Evolutionary conservation across 2,888 invertebrate species (phyloP).

Genomic region (Sericinus montela): DNA sequence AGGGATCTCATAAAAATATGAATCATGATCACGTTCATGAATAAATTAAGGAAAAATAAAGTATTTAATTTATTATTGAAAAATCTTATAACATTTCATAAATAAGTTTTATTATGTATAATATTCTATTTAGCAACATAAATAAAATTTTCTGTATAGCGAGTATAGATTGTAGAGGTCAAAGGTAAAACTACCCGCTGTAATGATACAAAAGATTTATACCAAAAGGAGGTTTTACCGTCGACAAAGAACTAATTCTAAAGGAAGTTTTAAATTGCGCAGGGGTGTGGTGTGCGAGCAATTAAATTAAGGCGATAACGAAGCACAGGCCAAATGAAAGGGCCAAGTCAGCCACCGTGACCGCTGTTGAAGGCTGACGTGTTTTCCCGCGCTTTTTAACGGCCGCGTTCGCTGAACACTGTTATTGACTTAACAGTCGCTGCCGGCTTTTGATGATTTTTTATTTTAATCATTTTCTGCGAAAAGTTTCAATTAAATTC

Average conservation of each 20-base stretch:
- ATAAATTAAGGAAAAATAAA: too few species aligned
- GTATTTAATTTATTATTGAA: too few species aligned
- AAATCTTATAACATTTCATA: too few species aligned
- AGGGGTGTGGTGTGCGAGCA: conserved; percentile 30
- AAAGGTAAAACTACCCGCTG: neutral
- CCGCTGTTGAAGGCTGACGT: conserved; percentile 23
- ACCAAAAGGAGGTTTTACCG: conserved; percentile 6
- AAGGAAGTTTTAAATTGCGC: conserved; percentile 23
- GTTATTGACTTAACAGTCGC: conserved; percentile 14
- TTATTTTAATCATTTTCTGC: too few species aligned
- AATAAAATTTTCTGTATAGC: too few species aligned
- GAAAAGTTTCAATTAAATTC: conserved; percentile 8
- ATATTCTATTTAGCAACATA: too few species aligned
- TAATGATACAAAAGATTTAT: conserved; percentile 7
- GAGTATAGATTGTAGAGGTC: too few species aligned
- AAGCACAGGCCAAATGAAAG: conserved; percentile 24
- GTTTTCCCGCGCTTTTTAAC: conserved; percentile 22
- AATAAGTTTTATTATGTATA: too few species aligned
- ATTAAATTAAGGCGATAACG: conserved; percentile 38
- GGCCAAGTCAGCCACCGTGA: conserved; percentile 26
- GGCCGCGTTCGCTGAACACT: conserved; percentile 14
- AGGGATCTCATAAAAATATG: too few species aligned
- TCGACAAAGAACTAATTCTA: conserved; percentile 12
- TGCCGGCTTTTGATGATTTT: neutral
- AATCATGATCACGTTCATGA: too few species aligned